A percentile compares a stretch with the other conserved stretches of the same genome.
These are phyloP conservation scores for Paratilapia polleni DNA, from an alignment of 2,113 vertebrate species.

Conservation along the genomic window DNA sequence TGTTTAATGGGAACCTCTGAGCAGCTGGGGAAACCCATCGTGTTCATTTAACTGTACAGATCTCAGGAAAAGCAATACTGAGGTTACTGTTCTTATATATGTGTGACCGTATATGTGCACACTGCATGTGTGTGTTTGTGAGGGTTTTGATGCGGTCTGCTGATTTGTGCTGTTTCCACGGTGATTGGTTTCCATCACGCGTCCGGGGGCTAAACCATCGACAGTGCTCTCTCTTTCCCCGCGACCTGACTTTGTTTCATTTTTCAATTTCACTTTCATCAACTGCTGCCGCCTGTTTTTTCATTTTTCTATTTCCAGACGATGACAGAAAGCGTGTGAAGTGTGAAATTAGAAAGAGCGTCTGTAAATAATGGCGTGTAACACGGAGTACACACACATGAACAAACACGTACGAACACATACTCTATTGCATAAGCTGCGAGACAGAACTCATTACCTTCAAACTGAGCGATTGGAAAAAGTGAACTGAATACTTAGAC, in stretches of 20 bases:
- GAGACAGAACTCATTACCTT: constrained; percentile 70
- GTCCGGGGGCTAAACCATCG: constrained; percentile 64
- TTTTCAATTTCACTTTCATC: constrained; percentile 81
- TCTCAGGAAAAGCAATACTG: constrained; percentile 64
- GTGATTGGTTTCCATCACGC: constrained; percentile 78
- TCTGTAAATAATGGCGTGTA: constrained; percentile 76
- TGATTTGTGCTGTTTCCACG: constrained; percentile 75
- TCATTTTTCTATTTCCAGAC: constrained; percentile 73
- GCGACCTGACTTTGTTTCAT: constrained; percentile 71
- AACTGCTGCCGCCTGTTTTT: constrained; percentile 66
- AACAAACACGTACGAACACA: constrained; percentile 38
- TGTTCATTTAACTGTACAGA: constrained; percentile 71
- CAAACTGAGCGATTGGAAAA: constrained; percentile 57
- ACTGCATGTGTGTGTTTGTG: constrained; percentile 1
- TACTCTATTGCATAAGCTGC: constrained; percentile 61
- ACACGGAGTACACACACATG: constrained; percentile 64
- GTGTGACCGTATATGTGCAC: neutral
- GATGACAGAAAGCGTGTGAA: constrained; percentile 76
- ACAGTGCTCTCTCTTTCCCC: constrained; percentile 53
- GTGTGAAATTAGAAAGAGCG: constrained; percentile 81
- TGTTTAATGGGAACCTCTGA: constrained; percentile 67
- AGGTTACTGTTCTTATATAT: constrained; percentile 29
- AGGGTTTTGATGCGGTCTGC: constrained; percentile 47
- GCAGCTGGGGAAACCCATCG: constrained; percentile 67
- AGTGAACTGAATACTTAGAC: constrained; percentile 39